Evolutionary conservation across 2,888 invertebrate species (phyloP), one percentile per base, ranked within the genome.

Genomic region (Homarus gammarus): DNA sequence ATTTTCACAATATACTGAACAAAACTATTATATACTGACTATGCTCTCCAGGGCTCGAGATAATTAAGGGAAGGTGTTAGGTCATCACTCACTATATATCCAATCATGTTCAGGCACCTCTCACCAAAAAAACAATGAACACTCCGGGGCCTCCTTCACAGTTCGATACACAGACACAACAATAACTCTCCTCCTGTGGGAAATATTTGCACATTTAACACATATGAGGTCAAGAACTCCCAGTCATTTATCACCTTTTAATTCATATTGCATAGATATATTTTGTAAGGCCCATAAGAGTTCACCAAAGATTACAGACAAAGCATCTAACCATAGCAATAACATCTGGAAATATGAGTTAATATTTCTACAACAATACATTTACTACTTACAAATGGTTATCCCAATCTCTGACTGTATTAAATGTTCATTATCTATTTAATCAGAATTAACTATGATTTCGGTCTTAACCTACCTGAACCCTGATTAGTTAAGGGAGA

Each of bases 191-290:
- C 40, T 40, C 49, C 49, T 31, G 31, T 8, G 40, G 27, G 10
- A 49, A 27, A 44, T 27, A 77, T 56, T 56, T 38, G 75, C 75
- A 84, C 84, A 68, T 44, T 44, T 56, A 64, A 40, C 72, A 61
- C n/a, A 38, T 27, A 78, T 33, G 64, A 44, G 68, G 61, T 40
- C 44, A 56, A 27, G 10, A 64, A 68, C 51, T 51, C 49, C 56
- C 73, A 51, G 56, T 81, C 72, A 68, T 68, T 56, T 88, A 77
- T 88, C 88, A 88, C 78, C 61, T 68, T 81, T 78, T 70, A 88
- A 68, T 88, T 84, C 40, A 36, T 84, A 77, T 84, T 88, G 88
- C 88, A 88, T 88, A 88, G 88, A 88, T 88, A 83, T 70, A 83
- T 83, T 75, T 77, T 51, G 70, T 83, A 88, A 84, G 88, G 88